Conservation (phyloP, 2,113 vertebrate genomes). For the Thinocorus orbignyianus region DNA sequence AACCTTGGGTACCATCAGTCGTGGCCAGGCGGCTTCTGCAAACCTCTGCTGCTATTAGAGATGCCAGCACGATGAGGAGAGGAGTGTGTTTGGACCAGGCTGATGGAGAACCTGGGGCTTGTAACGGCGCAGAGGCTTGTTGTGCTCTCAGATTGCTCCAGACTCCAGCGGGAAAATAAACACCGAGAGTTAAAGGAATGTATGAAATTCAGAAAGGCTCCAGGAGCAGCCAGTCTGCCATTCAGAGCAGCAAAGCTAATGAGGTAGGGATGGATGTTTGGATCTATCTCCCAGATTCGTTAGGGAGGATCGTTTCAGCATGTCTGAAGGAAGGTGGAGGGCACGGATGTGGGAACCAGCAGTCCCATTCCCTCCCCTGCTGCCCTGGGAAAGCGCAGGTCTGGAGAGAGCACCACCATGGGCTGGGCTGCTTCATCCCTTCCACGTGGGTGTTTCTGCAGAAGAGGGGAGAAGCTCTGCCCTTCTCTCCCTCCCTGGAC, state of each 20-base stretch:
- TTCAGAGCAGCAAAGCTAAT: constrained; percentile 37
- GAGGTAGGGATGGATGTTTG: not conserved
- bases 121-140: not conserved
- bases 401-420: too few species aligned
- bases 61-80: not conserved
- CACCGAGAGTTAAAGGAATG: constrained; percentile 36
- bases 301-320: not conserved
- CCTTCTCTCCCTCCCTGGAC: not conserved
- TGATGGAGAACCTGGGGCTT: constrained; percentile 24
- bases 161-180: constrained; percentile 53
- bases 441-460: not conserved
- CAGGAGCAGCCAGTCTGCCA: constrained; percentile 27
- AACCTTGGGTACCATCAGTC: not conserved
- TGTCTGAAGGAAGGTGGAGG: not conserved
- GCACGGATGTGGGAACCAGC: not conserved
- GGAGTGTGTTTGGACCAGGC: not conserved
- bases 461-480: not conserved
- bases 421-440: not conserved
- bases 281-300: not conserved
- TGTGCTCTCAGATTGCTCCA: constrained; percentile 54
- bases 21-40: not conserved
- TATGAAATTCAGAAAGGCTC: constrained; percentile 48
- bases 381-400: not conserved
- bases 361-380: not conserved
- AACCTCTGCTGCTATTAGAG: not conserved